Conservation (phyloP, 1,140 invertebrate genomes). For the Archegozetes longisetosus region DNA sequence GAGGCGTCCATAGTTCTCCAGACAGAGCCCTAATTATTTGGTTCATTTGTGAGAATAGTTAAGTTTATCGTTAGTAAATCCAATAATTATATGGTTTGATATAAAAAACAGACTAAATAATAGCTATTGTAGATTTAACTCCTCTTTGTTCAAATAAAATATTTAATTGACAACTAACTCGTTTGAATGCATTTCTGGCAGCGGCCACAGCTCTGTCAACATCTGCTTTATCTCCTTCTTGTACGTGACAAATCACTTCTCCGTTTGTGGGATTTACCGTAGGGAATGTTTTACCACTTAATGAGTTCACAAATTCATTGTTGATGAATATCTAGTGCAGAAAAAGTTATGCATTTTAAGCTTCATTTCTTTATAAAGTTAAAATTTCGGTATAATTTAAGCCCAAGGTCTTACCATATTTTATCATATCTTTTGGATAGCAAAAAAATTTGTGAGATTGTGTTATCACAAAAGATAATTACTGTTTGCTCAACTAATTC, state of each 20-base stretch:
- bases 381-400: no score
- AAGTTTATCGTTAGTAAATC: no score
- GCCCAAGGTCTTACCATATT: no score
- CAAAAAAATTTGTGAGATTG: no score
- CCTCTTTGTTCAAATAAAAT: neutral
- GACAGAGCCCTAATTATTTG: constrained; percentile 39
- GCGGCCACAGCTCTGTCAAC: constrained; percentile 32
- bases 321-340: constrained; percentile 76
- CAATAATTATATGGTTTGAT: no score
- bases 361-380: no score
- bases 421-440: no score
- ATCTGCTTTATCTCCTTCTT: constrained; percentile 51
- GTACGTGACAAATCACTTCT: constrained; percentile 66
- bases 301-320: constrained; percentile 86
- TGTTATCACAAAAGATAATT: no score
- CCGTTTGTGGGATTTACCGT: constrained; percentile 77
- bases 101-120: no score
- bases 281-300: constrained; percentile 67
- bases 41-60: no score
- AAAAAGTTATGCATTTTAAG: neutral
- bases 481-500: no score
- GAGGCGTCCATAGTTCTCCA: constrained; percentile 88
- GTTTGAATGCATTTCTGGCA: constrained; percentile 27
- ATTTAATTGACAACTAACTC: neutral
- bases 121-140: no score